Base-by-base conservation (phyloP, 2,113 vertebrate species). In the Rhinichthys klamathensis region DNA sequence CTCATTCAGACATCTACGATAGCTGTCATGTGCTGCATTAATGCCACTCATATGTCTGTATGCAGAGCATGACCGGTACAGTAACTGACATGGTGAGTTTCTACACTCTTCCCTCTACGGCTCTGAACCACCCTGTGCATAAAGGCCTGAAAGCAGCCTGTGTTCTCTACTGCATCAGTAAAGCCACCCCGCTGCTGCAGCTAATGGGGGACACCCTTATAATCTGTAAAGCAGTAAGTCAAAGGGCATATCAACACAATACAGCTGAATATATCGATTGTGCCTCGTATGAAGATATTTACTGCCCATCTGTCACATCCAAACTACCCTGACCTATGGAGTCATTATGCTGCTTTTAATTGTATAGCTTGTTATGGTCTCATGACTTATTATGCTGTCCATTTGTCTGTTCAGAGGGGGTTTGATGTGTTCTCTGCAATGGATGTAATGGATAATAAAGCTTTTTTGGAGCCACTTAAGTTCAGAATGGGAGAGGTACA, bases 11-110 rank as follows among this genome's bases (percentile, higher is more conserved):
- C 70, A 41, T 79, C 3, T 79, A 41, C 6, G 8, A 8, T 41
- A 16, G 13, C 13, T 73, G 56, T 32, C 11, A 56, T 74, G 75
- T 65, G 5, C 13, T 25, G 6, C 7, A 81, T 21, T 61, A 27
- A 72, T 65, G 56, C 2, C 25, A 84, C 18, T 65, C 6, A 41
- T 21, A 61, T 82, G 54, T 61, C 58, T 82, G 25, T 65, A 67
- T 72, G 1, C 93, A 99, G 98, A 94, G 88, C 0, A 58, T 94
- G 11, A 92, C 93, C 0, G 96, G 96, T 2, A 90, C 93, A 13
- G 93, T 99, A 92, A 98, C 97, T 0, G 98, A 96, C 41, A 93
- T 98, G 91, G 91, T 99, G 90, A 99, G 98, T 92, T 99, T 99
- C 91, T 98, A 97, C 79, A 95, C 95, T 0, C 87, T 96, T 88